phyloP scores from a whole-genome alignment of 2,888 invertebrate species.

The Hypercompe scribonia region DNA sequence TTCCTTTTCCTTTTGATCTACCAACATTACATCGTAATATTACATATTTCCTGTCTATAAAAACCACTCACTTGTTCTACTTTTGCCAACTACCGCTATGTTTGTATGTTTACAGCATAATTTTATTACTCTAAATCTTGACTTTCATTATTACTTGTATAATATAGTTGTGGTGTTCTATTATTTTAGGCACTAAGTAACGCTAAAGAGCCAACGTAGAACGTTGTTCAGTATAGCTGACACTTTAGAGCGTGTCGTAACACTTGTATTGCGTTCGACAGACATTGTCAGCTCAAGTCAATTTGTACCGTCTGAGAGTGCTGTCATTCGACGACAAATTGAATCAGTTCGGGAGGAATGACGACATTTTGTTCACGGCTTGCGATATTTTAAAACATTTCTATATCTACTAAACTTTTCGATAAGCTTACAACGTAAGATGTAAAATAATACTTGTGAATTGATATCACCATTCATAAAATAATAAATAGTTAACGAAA shows the following conservation, averaged over 20 bases:
- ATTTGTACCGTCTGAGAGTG: not conserved
- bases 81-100: too few relatives aligned
- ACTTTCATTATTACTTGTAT: too few relatives aligned
- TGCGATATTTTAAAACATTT: not conserved
- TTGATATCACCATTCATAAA: not conserved
- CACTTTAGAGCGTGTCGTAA: not conserved
- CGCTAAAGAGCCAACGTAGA: not conserved
- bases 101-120: too few relatives aligned
- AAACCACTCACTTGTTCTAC: too few relatives aligned
- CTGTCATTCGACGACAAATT: not conserved
- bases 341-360: not conserved
- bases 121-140: not conserved
- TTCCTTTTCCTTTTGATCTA: not conserved
- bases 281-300: not conserved
- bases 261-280: not conserved
- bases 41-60: too few relatives aligned
- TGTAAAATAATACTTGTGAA: not conserved
- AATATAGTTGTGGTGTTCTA: not conserved
- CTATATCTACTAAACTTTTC: not conserved
- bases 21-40: too few relatives aligned
- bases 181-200: not conserved
- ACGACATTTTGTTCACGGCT: not conserved
- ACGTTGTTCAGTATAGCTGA: not conserved
- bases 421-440: not conserved
- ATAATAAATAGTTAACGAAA: not conserved